A percentile compares a stretch with the other conserved stretches of the same genome.
Conservation (phyloP, 37 sponge, comb jelly and placozoan species). For the Spongilla lacustris region DNA sequence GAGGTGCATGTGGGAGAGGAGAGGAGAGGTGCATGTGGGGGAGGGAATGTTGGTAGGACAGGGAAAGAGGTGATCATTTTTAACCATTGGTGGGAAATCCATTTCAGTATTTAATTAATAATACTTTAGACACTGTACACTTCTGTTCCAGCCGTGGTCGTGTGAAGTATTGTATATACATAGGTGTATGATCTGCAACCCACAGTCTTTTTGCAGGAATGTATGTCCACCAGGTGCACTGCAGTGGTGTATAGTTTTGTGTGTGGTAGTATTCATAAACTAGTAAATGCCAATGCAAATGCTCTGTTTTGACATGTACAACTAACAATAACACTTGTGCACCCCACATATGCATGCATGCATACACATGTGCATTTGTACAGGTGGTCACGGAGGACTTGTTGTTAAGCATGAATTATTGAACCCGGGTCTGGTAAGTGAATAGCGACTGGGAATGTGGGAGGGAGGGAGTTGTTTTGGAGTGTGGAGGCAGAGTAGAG, state of each 20-base stretch:
- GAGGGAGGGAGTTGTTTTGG: no score
- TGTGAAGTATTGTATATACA: no score
- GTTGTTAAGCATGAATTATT: conserved; percentile 56
- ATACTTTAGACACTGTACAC: no score
- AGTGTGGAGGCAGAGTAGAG: background rate
- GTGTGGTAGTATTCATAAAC: background rate
- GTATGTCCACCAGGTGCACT: background rate
- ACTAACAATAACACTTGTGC: background rate
- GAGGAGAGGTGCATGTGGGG: no score
- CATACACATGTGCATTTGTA: background rate
- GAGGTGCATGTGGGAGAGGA: no score
- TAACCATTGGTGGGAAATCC: no score
- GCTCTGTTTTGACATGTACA: background rate
- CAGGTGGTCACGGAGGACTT: conserved; percentile 16
- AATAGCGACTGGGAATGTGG: no score
- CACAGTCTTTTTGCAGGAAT: background rate
- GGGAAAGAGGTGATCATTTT: no score
- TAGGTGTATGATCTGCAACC: no score
- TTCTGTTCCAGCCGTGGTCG: no score
- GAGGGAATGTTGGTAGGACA: no score
- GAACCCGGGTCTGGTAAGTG: conserved; percentile 56
- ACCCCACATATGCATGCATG: background rate
- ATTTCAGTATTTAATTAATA: no score
- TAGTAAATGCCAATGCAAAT: background rate
- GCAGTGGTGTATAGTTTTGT: background rate